Base-by-base conservation (phyloP, 2,797 vertebrate species). In the Phataginus tetradactyla region DNA sequence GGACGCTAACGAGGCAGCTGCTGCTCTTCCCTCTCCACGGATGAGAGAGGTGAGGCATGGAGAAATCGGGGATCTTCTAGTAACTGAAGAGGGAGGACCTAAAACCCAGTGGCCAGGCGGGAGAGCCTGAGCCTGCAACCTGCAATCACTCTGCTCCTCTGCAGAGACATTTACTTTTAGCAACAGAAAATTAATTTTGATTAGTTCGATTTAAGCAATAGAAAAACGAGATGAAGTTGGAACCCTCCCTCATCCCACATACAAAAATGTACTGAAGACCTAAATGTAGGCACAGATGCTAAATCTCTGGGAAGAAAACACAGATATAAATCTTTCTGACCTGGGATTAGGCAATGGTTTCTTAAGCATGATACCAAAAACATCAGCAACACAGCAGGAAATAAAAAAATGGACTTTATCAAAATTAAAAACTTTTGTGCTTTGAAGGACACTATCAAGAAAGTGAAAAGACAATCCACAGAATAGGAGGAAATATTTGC, bases 91-190 rank as follows among this genome's bases (percentile, higher is more conserved):
- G 84, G 18, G 57, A 11, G 42, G 4, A 61, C 61, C 74, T 92
- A 72, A 49, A 89, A 18, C 6, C 20, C 0, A 39, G n/a, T 20
- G 42, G 23, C 37, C 91, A 64, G 55, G 71, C 15, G 45, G 4
- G 34, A 61, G 53, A 85, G 18, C 34, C 29, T 94, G 55, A 68
- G 29, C 13, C 13, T 79, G 49, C 39, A 39, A 7, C 39, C 39
- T 39, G 15, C 57, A 53, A 86, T 69, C 34, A 14, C 49, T 68
- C 12, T 55, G 25, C 13, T 79, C 5, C 68, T 94, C 74, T 92
- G 45, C 25, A n/a, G 64, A 74, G 37, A 75, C 53, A 90, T 51
- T 94, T 86, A 68, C 83, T 78, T 91, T 86, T 79, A 94, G 88
- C 61, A 83, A 68, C 14, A 84, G 64, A 63, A 95, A 88, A 90